phyloP scores from a whole-genome alignment of 2,113 vertebrate species.

The Machaerirhynchus nigripectus region DNA sequence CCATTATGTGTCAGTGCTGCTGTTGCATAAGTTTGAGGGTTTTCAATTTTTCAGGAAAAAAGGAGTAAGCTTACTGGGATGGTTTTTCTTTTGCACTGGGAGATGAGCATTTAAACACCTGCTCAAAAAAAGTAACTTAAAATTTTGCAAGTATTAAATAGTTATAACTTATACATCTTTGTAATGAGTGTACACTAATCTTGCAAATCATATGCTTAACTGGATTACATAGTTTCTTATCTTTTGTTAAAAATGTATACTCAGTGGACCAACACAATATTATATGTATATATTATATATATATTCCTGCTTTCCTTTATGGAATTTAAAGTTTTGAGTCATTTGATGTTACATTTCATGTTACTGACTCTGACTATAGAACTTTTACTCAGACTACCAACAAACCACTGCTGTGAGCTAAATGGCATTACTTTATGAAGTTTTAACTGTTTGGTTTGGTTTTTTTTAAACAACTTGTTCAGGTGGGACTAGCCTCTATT shows the following conservation, averaged over 20 bases:
- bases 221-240: constrained; percentile 74
- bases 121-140: constrained; percentile 60
- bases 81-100: constrained; percentile 75
- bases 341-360: constrained; percentile 69
- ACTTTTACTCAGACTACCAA: constrained; percentile 67
- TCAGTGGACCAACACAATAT: constrained; percentile 79
- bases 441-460: constrained; percentile 75
- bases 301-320: constrained; percentile 67
- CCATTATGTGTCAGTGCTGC: constrained; percentile 24
- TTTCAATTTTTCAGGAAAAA: constrained; percentile 63
- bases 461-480: constrained; percentile 6
- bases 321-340: constrained; percentile 69
- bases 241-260: constrained; percentile 76
- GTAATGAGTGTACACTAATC: constrained; percentile 74
- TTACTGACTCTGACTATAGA: constrained; percentile 67
- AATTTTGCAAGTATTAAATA: constrained; percentile 73
- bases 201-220: constrained; percentile 72
- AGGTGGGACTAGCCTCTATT: constrained; percentile 71
- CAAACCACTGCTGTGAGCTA: constrained; percentile 74
- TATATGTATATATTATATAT: constrained; percentile 79
- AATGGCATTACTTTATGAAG: constrained; percentile 71
- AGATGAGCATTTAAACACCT: constrained; percentile 70
- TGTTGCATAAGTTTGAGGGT: constrained; percentile 8
- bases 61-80: constrained; percentile 63
- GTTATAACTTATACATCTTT: constrained; percentile 71